Base-by-base conservation (phyloP, 1,140 invertebrate genomes). In the Phymastichus coffea region DNA sequence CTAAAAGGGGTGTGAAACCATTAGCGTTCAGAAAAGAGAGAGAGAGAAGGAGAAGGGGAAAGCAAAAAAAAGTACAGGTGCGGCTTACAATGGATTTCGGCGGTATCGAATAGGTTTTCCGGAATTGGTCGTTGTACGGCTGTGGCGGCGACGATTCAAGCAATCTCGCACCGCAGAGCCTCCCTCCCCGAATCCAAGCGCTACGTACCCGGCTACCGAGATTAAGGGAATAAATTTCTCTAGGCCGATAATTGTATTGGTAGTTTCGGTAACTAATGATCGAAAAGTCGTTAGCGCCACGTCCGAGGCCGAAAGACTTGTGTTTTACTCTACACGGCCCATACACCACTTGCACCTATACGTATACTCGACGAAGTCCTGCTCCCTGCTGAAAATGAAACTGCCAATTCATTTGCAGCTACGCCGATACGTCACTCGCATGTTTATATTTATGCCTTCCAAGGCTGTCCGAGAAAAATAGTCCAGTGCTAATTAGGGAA, bases 251-350 rank as follows among this genome's bases (percentile, higher is more conserved):
- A 79, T 78, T 78, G 77, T 78, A 78, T 78, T 73, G 76, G 77
- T 78, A 78, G 72, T 79, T 78, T 74, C 76, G 68, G 75, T 79
- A 79, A 79, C 75, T 79, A 79, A 80, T 78, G 77, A 78, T 80
- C 76, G 72, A 74, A 78, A 77, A 80, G 76, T 78, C 74, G 75
- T 80, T 80, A 80, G 60, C 72, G 63, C 70, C 51, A 70, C 61
- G 69, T 66, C 66, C 63, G 65, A 20, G 7, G 66, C 69, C 68
- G 64, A 67, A 70, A 67, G 59, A 56, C 46, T 61, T 51, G 72
- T 63, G 65, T 71, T 65, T 75, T 73, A 70, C n/a, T n/a, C n/a
- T n/a, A n/a, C n/a, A n/a, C 68, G 65, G 68, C 66, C 64, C 61
- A 71, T 56, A 61, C 57, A 65, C 43, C 53, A 61, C 57, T 3